These are phyloP conservation scores for Aphidius ervi DNA, from an alignment of 1,140 invertebrate genomes.

Conservation along the genomic window DNA sequence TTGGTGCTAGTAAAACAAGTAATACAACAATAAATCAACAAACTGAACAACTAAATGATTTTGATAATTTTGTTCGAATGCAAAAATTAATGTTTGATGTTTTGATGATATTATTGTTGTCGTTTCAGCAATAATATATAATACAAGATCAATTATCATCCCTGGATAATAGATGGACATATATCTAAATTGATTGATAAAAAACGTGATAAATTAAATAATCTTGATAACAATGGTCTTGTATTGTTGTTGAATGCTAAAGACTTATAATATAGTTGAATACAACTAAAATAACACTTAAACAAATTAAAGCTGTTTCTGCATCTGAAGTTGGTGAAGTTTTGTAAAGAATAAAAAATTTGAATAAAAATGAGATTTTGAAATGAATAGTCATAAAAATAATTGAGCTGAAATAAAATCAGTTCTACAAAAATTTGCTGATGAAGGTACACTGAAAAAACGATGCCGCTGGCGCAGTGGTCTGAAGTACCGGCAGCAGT, in stretches of 20 bases:
- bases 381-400: slow-evolving; percentile 63
- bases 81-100: slow-evolving; percentile 79
- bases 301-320: slow-evolving; percentile 74
- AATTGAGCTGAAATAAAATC: slow-evolving; percentile 52
- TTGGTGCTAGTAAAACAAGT: slow-evolving; percentile 56
- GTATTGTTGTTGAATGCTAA: too few relatives aligned
- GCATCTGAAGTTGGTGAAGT: slow-evolving; percentile 64
- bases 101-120: slow-evolving; percentile 84
- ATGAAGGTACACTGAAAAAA: slow-evolving; percentile 44
- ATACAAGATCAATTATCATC: slow-evolving; percentile 83
- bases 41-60: slow-evolving; percentile 58
- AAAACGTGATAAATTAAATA: slow-evolving; percentile 62
- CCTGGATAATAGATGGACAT: slow-evolving; percentile 81
- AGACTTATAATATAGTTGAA: too few relatives aligned
- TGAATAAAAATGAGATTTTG: slow-evolving; percentile 62
- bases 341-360: slow-evolving; percentile 58
- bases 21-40: slow-evolving; percentile 53
- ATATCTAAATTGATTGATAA: slow-evolving; percentile 80
- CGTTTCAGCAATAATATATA: slow-evolving; percentile 57
- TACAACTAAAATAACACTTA: slow-evolving; percentile 66
- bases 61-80: slow-evolving; percentile 70
- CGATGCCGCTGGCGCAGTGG: slow-evolving; percentile 58
- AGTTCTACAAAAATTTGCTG: slow-evolving; percentile 51
- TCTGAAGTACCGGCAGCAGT: too few relatives aligned
- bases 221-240: too few relatives aligned